phyloP scores from a whole-genome alignment of 2,888 invertebrate genomes.

The Tenthredo mesomela region DNA sequence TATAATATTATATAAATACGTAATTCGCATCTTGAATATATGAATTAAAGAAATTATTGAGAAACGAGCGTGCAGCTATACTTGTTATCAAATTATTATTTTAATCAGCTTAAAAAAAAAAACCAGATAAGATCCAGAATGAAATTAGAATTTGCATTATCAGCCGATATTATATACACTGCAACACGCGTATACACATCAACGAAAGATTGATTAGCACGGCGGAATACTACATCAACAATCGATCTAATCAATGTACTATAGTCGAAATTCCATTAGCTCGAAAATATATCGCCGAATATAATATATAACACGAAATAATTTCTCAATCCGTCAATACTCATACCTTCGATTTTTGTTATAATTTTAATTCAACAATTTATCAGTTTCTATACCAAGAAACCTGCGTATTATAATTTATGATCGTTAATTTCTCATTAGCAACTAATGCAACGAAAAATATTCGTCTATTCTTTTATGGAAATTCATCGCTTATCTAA shows the following conservation, averaged over 20 bases:
- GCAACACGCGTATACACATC: not conserved
- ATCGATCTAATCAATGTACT: not conserved
- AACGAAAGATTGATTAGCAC: constrained; percentile 5
- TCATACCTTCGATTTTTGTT: not conserved
- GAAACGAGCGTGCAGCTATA: not conserved
- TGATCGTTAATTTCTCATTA: constrained; percentile 15
- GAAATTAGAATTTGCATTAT: constrained; percentile 27
- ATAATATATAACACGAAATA: not conserved
- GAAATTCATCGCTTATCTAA: not conserved
- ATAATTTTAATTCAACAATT: not conserved
- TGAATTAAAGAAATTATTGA: not conserved
- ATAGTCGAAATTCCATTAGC: not conserved
- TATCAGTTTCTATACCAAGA: not conserved
- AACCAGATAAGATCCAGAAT: not conserved
- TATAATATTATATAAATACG: not conserved
- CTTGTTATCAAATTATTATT: not conserved
- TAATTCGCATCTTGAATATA: not conserved
- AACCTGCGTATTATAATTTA: not conserved
- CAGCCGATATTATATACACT: not conserved
- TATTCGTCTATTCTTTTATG: not conserved
- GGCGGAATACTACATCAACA: not conserved
- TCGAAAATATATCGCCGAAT: not conserved
- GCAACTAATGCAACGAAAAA: not conserved
- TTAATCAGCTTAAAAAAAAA: not conserved
- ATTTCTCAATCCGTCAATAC: not conserved